Base-by-base conservation (phyloP, 1,140 invertebrate genomes). In the Neelides sp. region DNA sequence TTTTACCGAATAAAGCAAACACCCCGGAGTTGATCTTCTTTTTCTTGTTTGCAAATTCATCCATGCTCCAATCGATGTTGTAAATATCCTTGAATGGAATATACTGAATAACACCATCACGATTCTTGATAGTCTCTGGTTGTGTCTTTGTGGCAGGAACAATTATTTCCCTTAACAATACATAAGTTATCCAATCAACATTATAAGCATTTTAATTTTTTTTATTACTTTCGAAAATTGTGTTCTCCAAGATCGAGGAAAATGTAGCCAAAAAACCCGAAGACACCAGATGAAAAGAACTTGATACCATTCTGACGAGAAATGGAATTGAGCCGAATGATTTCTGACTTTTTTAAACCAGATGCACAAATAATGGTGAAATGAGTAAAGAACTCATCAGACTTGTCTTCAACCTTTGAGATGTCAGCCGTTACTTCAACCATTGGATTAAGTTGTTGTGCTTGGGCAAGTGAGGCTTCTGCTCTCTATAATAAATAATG, bases 181-280 rank as follows among this genome's bases (percentile, higher is more conserved):
- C 32, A 7, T 39, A 12, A 13, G 5, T 22, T 44, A 13, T 17
- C 5, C 13, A 10, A 22, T 48, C 19, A 15, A 27, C 17, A 24
- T 23, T 47, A 47, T 34, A 46, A 43, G 12, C 4, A 47, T 37
- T 77, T 80, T 74, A 73, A 92, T 82, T 88, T 84, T 19, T 79
- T 80, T 73, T 80, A 97, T 61, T n/a, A n/a, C n/a, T n/a, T n/a
- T n/a, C n/a, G n/a, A n/a, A n/a, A n/a, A n/a, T 84, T 77, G 66
- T 94, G 88, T 22, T 78, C 75, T 32, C 82, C 78, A 13, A 96
- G 74, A 73, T 98, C 92, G 27, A 82, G 75, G 69, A 95, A 94
- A 61, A 81, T 80, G 68, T 82, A 96, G 1, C 93, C 92, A 73
- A 87, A 86, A 65, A 80, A 83, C 41, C 95, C 95, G 80, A 83